A percentile compares a stretch with the other conserved stretches of the same genome.
These are phyloP conservation scores for Patagioenas fasciata DNA, from an alignment of 2,113 vertebrate species.

Conservation along the genomic window DNA sequence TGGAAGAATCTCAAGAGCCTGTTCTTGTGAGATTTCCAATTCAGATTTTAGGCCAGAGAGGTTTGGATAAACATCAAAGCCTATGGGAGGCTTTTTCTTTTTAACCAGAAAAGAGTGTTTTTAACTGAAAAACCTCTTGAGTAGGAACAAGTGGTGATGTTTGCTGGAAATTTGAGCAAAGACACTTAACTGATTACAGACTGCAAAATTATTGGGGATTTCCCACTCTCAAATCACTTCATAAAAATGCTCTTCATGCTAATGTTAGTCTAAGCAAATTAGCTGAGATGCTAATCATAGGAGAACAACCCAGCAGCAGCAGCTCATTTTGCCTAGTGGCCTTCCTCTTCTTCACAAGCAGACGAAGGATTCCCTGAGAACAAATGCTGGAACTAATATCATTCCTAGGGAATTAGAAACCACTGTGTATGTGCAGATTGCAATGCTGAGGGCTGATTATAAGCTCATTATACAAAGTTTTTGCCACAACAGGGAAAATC, in stretches of 20 bases:
- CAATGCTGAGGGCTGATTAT: not conserved
- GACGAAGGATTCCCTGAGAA: not conserved
- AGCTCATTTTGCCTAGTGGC: not conserved
- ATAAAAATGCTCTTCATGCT: slow-evolving; percentile 15
- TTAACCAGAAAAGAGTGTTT: slow-evolving; percentile 23
- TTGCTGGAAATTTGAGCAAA: slow-evolving; percentile 41
- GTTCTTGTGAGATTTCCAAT: slow-evolving; percentile 60
- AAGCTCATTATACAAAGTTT: not conserved
- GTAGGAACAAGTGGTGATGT: slow-evolving; percentile 25
- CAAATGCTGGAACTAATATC: not conserved
- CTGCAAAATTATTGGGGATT: slow-evolving; percentile 33
- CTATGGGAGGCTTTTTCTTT: slow-evolving; percentile 5
- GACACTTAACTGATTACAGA: slow-evolving; percentile 28
- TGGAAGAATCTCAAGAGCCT: slow-evolving; percentile 48
- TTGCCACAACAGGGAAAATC: not conserved
- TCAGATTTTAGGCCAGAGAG: slow-evolving; percentile 46
- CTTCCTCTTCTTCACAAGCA: not conserved
- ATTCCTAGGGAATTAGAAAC: not conserved
- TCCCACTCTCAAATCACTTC: slow-evolving; percentile 36
- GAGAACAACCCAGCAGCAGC: not conserved
- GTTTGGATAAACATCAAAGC: slow-evolving; percentile 64
- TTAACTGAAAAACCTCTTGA: slow-evolving; percentile 20
- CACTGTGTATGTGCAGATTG: not conserved
- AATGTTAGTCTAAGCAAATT: slow-evolving; percentile 3
- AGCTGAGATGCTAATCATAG: not conserved